Conservation (phyloP, 2,888 invertebrate species). For the Chaetogeoica ovagalla region DNA sequence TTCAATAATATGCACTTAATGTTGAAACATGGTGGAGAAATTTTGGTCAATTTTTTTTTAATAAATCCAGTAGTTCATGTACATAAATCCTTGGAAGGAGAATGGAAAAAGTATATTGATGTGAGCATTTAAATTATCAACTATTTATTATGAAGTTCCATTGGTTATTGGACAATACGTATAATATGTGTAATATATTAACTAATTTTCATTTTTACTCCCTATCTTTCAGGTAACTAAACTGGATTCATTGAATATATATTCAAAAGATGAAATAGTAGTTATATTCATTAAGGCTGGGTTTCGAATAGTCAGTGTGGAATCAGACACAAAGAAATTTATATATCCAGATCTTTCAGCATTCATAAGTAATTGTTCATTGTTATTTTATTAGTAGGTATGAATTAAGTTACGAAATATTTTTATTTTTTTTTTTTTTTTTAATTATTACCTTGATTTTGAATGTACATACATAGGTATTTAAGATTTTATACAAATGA, state of each 20-base stretch:
- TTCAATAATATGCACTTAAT: conserved; percentile 32
- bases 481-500: too few relatives aligned
- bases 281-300: conserved; percentile 19
- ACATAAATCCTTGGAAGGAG: conserved; percentile 31
- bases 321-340: conserved; percentile 24
- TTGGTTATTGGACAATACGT: too few relatives aligned
- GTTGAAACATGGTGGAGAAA: too few relatives aligned
- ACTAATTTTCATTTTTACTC: too few relatives aligned
- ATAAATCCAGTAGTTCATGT: conserved; percentile 34
- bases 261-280: conserved; percentile 25
- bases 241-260: too few relatives aligned
- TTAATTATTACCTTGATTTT: too few relatives aligned
- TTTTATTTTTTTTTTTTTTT: too few relatives aligned
- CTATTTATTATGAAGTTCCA: background rate
- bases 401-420: background rate
- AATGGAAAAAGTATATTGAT: conserved; percentile 38
- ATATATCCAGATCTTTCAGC: conserved; percentile 27
- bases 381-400: background rate
- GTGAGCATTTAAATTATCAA: conserved; percentile 16
- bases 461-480: too few relatives aligned
- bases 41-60: conserved; percentile 24
- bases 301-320: conserved; percentile 24
- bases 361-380: conserved; percentile 20
- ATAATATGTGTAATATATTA: too few relatives aligned
- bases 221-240: too few relatives aligned